phyloP scores from a whole-genome alignment of 1,140 invertebrate species.

The Elymnias hypermnestra region DNA sequence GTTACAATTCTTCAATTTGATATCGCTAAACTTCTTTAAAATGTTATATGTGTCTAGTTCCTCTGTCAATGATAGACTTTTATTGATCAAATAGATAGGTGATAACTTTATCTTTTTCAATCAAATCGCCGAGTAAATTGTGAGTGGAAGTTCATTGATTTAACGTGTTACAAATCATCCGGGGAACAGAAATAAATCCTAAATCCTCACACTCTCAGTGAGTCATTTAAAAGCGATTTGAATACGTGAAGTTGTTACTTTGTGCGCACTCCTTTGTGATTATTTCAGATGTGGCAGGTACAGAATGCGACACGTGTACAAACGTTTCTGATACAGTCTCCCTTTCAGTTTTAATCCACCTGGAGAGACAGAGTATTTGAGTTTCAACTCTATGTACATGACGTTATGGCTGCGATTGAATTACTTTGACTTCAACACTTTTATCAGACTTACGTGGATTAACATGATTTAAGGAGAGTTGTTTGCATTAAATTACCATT shows the following conservation, averaged over 20 bases:
- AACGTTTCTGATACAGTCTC: slow-evolving; percentile 2
- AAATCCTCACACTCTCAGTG: slow-evolving; percentile 14
- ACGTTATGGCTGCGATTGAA: too few species aligned
- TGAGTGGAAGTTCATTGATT: too few species aligned
- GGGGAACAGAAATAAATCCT: slow-evolving; percentile 2
- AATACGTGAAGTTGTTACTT: slow-evolving; percentile 26
- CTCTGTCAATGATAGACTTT: too few species aligned
- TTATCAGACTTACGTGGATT: not conserved
- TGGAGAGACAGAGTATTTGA: not conserved
- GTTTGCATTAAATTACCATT: too few species aligned
- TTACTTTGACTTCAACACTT: too few species aligned
- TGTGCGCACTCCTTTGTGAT: slow-evolving; percentile 30
- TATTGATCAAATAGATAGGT: too few species aligned
- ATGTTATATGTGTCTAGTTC: too few species aligned
- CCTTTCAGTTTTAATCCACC: not conserved
- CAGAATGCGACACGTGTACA: slow-evolving; percentile 18
- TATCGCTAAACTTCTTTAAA: too few species aligned
- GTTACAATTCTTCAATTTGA: too few species aligned
- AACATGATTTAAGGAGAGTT: not conserved
- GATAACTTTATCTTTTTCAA: too few species aligned
- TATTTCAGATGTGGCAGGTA: slow-evolving; percentile 33
- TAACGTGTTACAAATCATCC: not conserved
- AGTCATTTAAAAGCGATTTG: slow-evolving; percentile 12
- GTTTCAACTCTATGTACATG: not conserved
- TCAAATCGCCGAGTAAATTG: too few species aligned